These are phyloP conservation scores for Caretta caretta DNA, from an alignment of 2,113 vertebrate species.

Conservation along the genomic window DNA sequence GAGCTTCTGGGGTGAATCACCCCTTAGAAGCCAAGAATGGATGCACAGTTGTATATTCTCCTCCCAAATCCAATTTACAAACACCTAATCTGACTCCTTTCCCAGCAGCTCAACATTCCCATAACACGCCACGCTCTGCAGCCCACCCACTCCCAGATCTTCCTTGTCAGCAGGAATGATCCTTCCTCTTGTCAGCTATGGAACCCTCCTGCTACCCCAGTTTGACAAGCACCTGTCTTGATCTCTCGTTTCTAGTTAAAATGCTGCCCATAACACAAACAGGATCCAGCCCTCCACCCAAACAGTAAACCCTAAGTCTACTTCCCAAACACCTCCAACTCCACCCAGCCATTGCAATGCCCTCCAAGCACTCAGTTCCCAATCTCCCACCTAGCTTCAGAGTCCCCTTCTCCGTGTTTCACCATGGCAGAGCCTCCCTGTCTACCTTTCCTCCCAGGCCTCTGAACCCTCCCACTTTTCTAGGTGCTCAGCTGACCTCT, in stretches of 20 bases:
- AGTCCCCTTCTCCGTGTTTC: background rate
- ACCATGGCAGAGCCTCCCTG: background rate
- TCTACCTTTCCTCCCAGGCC: background rate
- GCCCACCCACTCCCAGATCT: background rate
- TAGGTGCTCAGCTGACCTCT: background rate
- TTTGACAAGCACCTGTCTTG: background rate
- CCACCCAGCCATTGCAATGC: background rate
- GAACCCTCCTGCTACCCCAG: background rate
- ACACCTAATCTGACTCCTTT: background rate
- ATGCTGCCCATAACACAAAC: background rate
- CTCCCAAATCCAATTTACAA: background rate
- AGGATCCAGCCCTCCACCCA: background rate
- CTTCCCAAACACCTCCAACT: background rate
- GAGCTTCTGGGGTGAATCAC: background rate
- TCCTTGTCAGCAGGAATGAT: too few species aligned
- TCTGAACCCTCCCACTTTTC: background rate
- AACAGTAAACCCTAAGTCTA: background rate
- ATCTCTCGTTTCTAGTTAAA: background rate
- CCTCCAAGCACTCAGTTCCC: background rate
- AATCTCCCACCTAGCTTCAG: background rate
- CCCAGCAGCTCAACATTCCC: background rate
- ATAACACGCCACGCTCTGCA: background rate
- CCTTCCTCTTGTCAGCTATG: background rate
- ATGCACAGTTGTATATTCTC: background rate
- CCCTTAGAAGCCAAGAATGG: background rate